Conservation (phyloP, 2,113 vertebrate species). For the Mormyrus iriodes region DNA sequence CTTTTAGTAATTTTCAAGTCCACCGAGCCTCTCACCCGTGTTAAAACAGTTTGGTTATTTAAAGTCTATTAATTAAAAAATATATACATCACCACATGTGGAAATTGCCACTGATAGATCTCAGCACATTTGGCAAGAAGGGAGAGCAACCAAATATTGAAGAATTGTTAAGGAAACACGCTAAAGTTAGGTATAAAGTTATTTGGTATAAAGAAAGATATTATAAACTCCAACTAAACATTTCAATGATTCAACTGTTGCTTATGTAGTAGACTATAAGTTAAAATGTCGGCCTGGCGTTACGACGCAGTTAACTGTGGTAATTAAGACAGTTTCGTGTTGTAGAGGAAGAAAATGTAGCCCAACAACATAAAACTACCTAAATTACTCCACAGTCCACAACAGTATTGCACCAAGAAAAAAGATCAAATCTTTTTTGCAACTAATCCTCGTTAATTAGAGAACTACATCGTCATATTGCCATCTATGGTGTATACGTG, state of each 20-base stretch:
- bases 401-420: conserved; percentile 44
- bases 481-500: neutral
- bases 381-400: conserved; percentile 91
- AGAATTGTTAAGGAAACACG: neutral
- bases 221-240: neutral
- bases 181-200: neutral
- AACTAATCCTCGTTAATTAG: conserved; percentile 16
- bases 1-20: conserved; percentile 40
- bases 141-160: neutral
- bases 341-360: conserved; percentile 87
- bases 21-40: conserved; percentile 25
- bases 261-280: neutral
- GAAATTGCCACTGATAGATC: neutral
- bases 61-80: neutral
- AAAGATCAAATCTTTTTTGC: conserved; percentile 32
- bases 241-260: neutral
- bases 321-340: conserved; percentile 97
- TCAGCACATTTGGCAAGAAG: neutral
- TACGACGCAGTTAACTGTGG: conserved; percentile 86
- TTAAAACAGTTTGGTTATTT: conserved; percentile 16
- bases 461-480: neutral
- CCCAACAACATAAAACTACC: conserved; percentile 99
- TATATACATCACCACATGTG: neutral
- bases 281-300: conserved; percentile 12
- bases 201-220: neutral